Evolutionary conservation across 2,797 vertebrate species (phyloP).

Genomic region (Microctenopoma steveboyesi): DNA sequence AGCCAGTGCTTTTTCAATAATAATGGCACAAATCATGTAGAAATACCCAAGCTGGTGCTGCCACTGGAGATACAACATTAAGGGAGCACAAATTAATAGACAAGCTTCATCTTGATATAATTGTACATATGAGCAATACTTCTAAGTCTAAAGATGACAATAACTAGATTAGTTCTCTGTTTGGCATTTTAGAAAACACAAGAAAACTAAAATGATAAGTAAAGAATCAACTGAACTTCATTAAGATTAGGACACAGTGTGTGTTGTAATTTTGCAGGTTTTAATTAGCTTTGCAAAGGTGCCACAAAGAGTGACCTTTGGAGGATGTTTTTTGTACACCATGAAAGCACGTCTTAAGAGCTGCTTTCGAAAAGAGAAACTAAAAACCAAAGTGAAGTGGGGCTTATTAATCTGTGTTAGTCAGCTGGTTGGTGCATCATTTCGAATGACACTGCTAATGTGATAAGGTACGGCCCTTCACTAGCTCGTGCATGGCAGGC

Average conservation of each 20-base stretch:
- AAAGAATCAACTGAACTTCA: slow-evolving; percentile 14
- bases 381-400: not conserved
- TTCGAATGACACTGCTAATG: slow-evolving; percentile 10
- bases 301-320: slow-evolving; percentile 37
- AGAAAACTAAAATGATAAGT: not conserved
- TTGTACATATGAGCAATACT: not conserved
- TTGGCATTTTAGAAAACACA: slow-evolving; percentile 15
- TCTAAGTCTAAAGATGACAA: not conserved
- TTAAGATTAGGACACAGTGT: slow-evolving; percentile 4
- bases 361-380: not conserved
- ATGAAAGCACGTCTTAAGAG: slow-evolving; percentile 3
- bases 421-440: slow-evolving; percentile 16
- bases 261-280: slow-evolving; percentile 29
- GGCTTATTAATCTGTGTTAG: slow-evolving; percentile 21
- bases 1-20: not conserved
- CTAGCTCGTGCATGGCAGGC: not conserved
- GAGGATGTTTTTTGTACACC: slow-evolving; percentile 15
- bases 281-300: slow-evolving; percentile 35
- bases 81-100: not conserved
- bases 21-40: not conserved
- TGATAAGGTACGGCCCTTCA: not conserved
- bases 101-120: not conserved
- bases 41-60: not conserved
- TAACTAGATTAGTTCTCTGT: not conserved
- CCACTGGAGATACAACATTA: not conserved